Conservation (phyloP, 2,113 vertebrate genomes). For the Phocoena sinus region DNA sequence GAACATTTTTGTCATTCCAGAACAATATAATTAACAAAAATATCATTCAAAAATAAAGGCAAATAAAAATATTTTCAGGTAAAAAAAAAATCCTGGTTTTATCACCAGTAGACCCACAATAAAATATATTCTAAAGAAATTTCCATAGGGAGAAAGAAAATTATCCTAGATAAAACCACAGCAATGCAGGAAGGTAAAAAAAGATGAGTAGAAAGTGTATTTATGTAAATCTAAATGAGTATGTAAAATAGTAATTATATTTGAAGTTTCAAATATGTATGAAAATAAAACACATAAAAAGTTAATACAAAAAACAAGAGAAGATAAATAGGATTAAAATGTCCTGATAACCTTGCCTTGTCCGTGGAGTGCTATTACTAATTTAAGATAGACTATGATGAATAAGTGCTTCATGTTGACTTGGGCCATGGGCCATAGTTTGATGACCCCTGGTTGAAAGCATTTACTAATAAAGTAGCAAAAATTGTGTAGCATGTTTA, state of each 20-base stretch:
- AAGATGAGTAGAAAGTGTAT: background rate
- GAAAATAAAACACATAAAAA: constrained; percentile 1
- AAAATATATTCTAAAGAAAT: background rate
- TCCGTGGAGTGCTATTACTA: background rate
- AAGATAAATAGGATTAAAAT: background rate
- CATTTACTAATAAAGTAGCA: background rate
- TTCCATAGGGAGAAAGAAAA: background rate
- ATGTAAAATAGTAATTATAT: background rate
- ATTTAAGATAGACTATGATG: background rate
- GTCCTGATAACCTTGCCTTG: background rate
- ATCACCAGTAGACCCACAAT: background rate
- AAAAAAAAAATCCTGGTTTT: background rate
- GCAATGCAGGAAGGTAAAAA: background rate
- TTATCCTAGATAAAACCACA: background rate
- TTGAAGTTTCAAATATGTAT: background rate
- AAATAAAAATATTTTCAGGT: background rate
- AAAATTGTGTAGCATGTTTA: background rate
- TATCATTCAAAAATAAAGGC: background rate
- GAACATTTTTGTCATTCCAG: background rate
- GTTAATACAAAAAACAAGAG: background rate
- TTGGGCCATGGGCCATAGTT: background rate
- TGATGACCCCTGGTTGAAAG: background rate
- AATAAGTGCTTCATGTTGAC: background rate
- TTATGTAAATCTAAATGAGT: background rate
- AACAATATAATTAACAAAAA: background rate